These are phyloP conservation scores for Thamnophis sirtalis DNA, from an alignment of 2,113 vertebrate species.

Conservation along the genomic window DNA sequence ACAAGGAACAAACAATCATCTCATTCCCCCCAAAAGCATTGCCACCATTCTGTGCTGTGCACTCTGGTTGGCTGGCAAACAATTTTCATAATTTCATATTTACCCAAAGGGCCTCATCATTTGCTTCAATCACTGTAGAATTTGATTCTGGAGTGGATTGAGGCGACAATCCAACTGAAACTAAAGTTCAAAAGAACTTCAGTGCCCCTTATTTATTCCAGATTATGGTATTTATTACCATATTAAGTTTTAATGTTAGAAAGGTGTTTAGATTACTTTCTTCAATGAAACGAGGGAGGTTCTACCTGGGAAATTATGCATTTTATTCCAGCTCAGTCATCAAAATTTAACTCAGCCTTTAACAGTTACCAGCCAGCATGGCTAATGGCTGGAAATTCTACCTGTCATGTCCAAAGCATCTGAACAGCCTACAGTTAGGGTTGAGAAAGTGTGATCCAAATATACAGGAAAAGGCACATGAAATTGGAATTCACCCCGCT, in stretches of 20 bases:
- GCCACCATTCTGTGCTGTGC: background rate
- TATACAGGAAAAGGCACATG: slow-evolving; percentile 10
- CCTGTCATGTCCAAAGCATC: background rate
- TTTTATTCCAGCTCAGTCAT: background rate
- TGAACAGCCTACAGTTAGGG: background rate
- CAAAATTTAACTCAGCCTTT: background rate
- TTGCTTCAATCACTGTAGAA: background rate
- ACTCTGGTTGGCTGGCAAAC: background rate
- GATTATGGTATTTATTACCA: background rate
- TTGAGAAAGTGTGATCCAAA: background rate
- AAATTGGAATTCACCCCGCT: slow-evolving; percentile 34
- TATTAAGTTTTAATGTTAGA: background rate
- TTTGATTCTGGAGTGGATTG: background rate
- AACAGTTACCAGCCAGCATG: background rate
- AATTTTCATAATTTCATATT: background rate
- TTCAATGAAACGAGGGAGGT: background rate
- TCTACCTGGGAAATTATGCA: background rate
- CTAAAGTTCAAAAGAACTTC: background rate
- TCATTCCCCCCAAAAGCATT: background rate
- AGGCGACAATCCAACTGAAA: background rate
- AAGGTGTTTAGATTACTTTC: background rate
- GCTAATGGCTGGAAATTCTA: background rate
- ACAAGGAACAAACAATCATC: background rate
- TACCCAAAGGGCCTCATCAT: background rate
- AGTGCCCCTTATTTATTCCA: background rate